phyloP scores from a whole-genome alignment of 2,888 invertebrate genomes.

The Sylvicola cinctus region DNA sequence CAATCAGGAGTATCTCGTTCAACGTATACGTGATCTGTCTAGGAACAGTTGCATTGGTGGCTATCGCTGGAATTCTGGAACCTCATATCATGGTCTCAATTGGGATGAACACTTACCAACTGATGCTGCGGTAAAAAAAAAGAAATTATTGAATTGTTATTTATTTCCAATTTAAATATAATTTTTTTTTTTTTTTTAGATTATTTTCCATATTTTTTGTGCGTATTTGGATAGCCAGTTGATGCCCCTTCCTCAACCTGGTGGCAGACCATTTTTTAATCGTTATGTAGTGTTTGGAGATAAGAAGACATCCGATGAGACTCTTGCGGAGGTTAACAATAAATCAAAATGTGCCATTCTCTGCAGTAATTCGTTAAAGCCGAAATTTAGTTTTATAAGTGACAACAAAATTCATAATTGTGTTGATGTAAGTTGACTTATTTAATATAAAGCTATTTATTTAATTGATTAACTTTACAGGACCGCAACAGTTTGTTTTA shows the following conservation, averaged over 20 bases:
- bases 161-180: background rate
- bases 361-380: constrained; percentile 19
- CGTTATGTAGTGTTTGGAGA: constrained; percentile 27
- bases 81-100: constrained; percentile 43
- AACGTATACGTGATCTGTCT: constrained; percentile 56
- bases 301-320: constrained; percentile 22
- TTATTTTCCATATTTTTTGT: constrained; percentile 66
- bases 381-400: constrained; percentile 25
- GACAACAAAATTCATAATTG: constrained; percentile 46
- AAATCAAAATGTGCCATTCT: constrained; percentile 24
- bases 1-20: constrained; percentile 72
- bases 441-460: background rate
- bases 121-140: constrained; percentile 50
- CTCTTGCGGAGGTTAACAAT: constrained; percentile 20
- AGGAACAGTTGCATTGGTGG: constrained; percentile 74
- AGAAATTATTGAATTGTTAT: background rate
- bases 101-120: constrained; percentile 71
- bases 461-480: constrained; percentile 22
- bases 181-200: constrained; percentile 25
- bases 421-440: constrained; percentile 31
- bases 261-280: constrained; percentile 36
- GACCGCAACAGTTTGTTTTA: constrained; percentile 81
- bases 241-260: constrained; percentile 41
- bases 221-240: constrained; percentile 72
- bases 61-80: constrained; percentile 75